These are phyloP conservation scores for Probosciger aterrimus DNA, from an alignment of 2,113 vertebrate species.

Conservation along the genomic window DNA sequence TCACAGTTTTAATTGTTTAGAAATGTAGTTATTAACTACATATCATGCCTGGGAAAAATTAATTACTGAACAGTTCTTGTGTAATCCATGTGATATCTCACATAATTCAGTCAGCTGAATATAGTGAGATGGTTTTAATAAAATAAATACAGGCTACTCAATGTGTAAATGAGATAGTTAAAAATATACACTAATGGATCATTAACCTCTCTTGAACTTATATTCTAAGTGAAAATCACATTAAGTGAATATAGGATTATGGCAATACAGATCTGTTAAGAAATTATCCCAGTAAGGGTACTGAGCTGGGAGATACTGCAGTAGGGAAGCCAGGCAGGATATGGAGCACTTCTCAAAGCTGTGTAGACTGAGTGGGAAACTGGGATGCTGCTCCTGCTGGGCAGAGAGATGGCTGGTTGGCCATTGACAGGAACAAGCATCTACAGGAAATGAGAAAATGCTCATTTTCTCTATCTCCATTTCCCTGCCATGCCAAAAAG, in stretches of 20 bases:
- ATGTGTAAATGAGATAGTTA: conserved; percentile 50
- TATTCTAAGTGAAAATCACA: conserved; percentile 41
- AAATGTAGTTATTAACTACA: conserved; percentile 11
- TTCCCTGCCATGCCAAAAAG: background rate
- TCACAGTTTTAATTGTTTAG: conserved; percentile 31
- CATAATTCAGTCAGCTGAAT: conserved; percentile 32
- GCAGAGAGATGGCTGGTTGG: background rate
- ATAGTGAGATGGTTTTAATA: conserved; percentile 28
- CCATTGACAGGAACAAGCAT: background rate
- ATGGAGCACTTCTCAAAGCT: background rate
- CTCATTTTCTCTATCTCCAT: background rate
- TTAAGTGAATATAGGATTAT: conserved; percentile 29
- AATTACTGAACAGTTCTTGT: conserved; percentile 6
- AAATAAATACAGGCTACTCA: conserved; percentile 60
- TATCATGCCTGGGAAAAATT: background rate
- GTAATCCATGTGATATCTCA: conserved; percentile 39
- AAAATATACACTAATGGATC: conserved; percentile 60
- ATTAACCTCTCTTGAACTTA: conserved; percentile 65
- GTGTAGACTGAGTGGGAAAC: background rate
- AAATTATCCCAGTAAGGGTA: background rate
- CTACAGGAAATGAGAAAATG: background rate
- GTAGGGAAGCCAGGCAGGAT: background rate
- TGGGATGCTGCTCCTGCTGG: background rate
- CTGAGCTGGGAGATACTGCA: background rate
- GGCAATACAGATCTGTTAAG: background rate